phyloP scores from a whole-genome alignment of 2,113 vertebrate species.

The Saccopteryx bilineata region DNA sequence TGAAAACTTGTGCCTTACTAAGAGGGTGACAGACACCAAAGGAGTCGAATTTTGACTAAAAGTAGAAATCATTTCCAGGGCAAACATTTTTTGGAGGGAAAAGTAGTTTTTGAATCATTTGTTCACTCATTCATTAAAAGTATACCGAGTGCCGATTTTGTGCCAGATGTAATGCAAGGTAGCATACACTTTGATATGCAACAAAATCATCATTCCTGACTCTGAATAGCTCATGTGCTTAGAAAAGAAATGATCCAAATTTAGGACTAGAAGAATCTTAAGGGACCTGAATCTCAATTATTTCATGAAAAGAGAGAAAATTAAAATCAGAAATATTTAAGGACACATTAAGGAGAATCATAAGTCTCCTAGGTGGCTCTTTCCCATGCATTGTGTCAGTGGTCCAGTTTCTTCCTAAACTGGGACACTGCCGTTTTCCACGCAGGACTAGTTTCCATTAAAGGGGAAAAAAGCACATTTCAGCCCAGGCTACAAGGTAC shows the following conservation, averaged over 20 bases:
- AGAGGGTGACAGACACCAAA: background rate
- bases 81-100: background rate
- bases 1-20: background rate
- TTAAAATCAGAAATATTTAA: background rate
- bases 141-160: background rate
- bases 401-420: background rate
- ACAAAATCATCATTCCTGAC: background rate
- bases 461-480: background rate
- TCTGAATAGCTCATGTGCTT: background rate
- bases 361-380: background rate
- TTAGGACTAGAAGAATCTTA: background rate
- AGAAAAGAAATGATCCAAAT: background rate
- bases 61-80: background rate
- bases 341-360: background rate
- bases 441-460: background rate
- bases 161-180: background rate
- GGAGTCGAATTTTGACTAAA: background rate
- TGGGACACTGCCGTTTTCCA: background rate
- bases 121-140: constrained; percentile 4
- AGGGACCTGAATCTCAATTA: background rate
- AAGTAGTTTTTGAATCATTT: background rate
- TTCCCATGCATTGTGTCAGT: too few relatives aligned
- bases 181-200: background rate
- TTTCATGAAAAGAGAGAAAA: constrained; percentile 6
- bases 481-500: background rate